phyloP scores from a whole-genome alignment of 2,797 vertebrate genomes.

The Merluccius polli region DNA sequence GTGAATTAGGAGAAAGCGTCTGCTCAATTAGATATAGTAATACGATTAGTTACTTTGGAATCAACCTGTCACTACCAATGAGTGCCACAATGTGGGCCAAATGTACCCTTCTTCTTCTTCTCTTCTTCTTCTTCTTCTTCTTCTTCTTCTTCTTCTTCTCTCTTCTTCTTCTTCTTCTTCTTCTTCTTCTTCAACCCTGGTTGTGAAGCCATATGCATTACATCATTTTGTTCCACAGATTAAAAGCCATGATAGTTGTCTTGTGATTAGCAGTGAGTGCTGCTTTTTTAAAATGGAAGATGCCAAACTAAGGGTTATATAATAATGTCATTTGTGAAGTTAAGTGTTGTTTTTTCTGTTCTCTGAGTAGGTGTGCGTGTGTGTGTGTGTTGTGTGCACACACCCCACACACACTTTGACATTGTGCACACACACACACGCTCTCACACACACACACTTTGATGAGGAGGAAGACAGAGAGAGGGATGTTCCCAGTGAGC shows the following conservation, averaged over 20 bases:
- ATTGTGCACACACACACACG: too few species aligned
- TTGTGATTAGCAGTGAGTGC: not conserved
- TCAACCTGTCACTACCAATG: too few species aligned
- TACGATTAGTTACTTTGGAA: too few species aligned
- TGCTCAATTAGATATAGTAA: too few species aligned
- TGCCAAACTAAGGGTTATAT: not conserved
- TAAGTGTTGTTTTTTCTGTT: not conserved
- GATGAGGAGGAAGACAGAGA: slow-evolving; percentile 45
- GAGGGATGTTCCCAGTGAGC: slow-evolving; percentile 67
- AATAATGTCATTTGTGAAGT: not conserved
- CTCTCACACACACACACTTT: slow-evolving; percentile 38
- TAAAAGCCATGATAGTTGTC: not conserved
- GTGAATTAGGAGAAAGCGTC: too few species aligned
- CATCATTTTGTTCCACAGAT: not conserved
- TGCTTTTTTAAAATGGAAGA: not conserved
- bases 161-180: too few species aligned
- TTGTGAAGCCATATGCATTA: not conserved
- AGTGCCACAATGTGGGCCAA: too few species aligned
- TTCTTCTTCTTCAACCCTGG: not conserved
- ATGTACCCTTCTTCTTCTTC: too few species aligned
- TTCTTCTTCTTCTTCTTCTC: too few species aligned
- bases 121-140: too few species aligned
- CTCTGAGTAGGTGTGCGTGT: not conserved
- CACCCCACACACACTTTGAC: not conserved
- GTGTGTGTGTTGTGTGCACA: not conserved